Conservation (phyloP, 2,797 vertebrate genomes). For the Darevskia mixta region DNA sequence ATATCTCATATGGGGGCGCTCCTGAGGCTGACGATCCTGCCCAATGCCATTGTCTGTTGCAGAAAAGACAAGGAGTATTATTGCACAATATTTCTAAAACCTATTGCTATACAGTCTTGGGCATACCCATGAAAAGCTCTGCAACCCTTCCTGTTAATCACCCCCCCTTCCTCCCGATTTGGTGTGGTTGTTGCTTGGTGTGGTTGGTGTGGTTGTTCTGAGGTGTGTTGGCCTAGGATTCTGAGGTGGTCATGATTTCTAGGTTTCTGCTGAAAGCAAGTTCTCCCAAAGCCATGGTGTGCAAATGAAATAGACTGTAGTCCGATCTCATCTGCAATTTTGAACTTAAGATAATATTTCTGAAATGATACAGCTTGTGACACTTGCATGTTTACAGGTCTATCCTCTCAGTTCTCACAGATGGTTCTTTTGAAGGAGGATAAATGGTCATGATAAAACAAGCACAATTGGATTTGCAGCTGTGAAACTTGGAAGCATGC, state of each 20-base stretch:
- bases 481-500: constrained; percentile 51
- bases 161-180: too few relatives aligned
- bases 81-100: background rate
- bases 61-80: too few relatives aligned
- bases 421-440: constrained; percentile 52
- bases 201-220: background rate
- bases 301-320: background rate
- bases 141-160: background rate
- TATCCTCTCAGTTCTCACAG: constrained; percentile 41
- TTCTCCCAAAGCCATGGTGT: background rate
- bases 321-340: constrained; percentile 5
- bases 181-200: background rate
- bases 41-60: too few relatives aligned
- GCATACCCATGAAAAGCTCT: background rate
- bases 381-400: constrained; percentile 29
- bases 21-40: too few relatives aligned
- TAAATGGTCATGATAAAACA: constrained; percentile 23
- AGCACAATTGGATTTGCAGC: constrained; percentile 56
- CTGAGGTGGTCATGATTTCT: background rate
- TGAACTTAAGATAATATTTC: constrained; percentile 28
- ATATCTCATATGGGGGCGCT: too few relatives aligned
- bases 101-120: background rate
- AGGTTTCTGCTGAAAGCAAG: background rate
- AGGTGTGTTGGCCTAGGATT: background rate
- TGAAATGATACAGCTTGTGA: constrained; percentile 19